phyloP scores from a whole-genome alignment of 2,888 invertebrate species.

The Synanthedon tipuliformis region DNA sequence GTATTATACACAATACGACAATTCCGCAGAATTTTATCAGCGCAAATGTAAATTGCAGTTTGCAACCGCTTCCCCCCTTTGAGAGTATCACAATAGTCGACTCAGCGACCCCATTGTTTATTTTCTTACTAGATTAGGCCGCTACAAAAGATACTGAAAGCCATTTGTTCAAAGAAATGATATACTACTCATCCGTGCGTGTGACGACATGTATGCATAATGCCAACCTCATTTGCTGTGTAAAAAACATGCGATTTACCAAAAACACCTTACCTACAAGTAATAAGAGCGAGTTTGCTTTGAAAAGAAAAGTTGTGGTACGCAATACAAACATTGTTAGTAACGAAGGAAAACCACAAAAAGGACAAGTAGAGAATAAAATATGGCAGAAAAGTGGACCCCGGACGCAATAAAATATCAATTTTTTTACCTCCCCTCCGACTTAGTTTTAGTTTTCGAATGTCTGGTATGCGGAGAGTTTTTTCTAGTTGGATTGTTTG shows the following conservation, averaged over 20 bases:
- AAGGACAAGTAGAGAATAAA: conserved; percentile 51
- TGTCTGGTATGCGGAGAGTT: background rate
- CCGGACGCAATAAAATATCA: conserved; percentile 65
- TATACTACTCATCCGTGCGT: conserved; percentile 61
- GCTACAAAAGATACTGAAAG: conserved; percentile 43
- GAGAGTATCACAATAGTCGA: conserved; percentile 21
- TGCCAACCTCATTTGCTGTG: conserved; percentile 18
- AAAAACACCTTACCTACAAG: conserved; percentile 11
- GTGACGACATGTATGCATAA: conserved; percentile 36
- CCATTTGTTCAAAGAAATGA: conserved; percentile 64
- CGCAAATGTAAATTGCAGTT: conserved; percentile 25
- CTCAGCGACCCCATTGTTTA: conserved; percentile 40
- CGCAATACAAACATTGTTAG: background rate
- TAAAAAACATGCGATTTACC: background rate
- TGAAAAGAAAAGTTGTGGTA: background rate
- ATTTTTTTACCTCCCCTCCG: conserved; percentile 46
- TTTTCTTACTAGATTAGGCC: conserved; percentile 56
- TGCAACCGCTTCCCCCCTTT: conserved; percentile 16
- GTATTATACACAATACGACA: background rate
- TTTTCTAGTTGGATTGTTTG: too few relatives aligned
- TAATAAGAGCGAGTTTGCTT: conserved; percentile 15
- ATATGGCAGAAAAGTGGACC: conserved; percentile 60
- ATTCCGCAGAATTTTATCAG: conserved; percentile 18
- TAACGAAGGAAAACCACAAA: conserved; percentile 21
- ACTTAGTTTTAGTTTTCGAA: conserved; percentile 43